A percentile compares a stretch with the other conserved stretches of the same genome.
phyloP scores from a whole-genome alignment of 2,797 vertebrate species.

The Pelochelys cantorii region DNA sequence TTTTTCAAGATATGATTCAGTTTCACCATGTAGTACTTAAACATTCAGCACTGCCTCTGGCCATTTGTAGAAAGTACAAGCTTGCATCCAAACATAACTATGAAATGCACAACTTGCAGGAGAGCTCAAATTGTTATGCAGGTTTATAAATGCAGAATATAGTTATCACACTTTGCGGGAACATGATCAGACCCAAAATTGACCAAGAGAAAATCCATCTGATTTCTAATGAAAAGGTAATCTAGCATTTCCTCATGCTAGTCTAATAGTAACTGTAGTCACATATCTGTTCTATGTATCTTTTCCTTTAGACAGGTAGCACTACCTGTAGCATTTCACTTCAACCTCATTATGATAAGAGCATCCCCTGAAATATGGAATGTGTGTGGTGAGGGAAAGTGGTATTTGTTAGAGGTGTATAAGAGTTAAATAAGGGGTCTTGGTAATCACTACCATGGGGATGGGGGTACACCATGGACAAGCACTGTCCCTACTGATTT shows the following conservation, averaged over 20 bases:
- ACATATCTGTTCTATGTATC: background rate
- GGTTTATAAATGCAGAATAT: constrained; percentile 40
- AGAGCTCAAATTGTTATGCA: constrained; percentile 31
- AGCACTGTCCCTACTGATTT: too few relatives aligned
- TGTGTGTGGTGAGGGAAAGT: background rate
- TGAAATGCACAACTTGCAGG: background rate
- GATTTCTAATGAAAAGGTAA: background rate
- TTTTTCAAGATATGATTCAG: constrained; percentile 19
- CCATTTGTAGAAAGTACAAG: constrained; percentile 59
- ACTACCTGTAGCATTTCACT: background rate
- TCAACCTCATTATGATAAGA: background rate
- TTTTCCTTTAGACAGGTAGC: background rate
- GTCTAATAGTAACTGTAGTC: too few relatives aligned
- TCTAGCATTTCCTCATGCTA: background rate
- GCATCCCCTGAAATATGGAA: background rate
- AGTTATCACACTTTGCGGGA: background rate
- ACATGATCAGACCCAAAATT: background rate
- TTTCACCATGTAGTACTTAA: constrained; percentile 47
- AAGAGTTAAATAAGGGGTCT: too few relatives aligned
- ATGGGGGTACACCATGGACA: too few relatives aligned
- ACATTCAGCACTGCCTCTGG: constrained; percentile 74
- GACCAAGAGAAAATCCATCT: background rate
- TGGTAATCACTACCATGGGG: background rate
- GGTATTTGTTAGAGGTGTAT: background rate
- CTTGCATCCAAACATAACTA: constrained; percentile 15